Percentiles rank a stretch among this genome's conserved stretches.
Evolutionary conservation across 2,888 invertebrate genomes (phyloP).

Genomic region (Coenonympha glycerion): DNA sequence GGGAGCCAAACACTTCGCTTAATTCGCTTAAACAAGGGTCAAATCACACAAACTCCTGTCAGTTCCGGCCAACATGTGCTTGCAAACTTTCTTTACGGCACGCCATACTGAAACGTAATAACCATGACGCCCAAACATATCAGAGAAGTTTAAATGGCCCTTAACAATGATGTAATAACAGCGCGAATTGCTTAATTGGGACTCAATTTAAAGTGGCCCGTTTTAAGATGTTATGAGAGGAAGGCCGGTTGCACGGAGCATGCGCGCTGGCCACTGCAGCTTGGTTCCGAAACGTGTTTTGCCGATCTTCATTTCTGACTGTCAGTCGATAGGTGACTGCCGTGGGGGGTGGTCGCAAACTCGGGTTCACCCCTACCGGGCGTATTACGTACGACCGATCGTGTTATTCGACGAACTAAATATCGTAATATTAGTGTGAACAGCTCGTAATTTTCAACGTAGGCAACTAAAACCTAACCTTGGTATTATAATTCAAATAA

Average conservation of each 20-base stretch:
- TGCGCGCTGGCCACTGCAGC: slow-evolving; percentile 62
- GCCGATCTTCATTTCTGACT: slow-evolving; percentile 40
- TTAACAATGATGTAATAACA: slow-evolving; percentile 27
- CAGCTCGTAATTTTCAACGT: not conserved
- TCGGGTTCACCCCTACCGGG: slow-evolving; percentile 4
- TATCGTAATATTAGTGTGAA: not conserved
- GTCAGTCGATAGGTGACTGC: slow-evolving; percentile 62
- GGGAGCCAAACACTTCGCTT: slow-evolving; percentile 14
- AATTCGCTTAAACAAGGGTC: slow-evolving; percentile 28
- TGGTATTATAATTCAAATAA: too few relatives aligned
- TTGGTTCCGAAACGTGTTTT: slow-evolving; percentile 50
- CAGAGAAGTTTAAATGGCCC: slow-evolving; percentile 1
- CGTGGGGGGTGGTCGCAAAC: slow-evolving; percentile 39
- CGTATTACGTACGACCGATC: slow-evolving; percentile 6
- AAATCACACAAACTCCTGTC: slow-evolving; percentile 21
- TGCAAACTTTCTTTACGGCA: slow-evolving; percentile 27
- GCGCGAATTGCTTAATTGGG: slow-evolving; percentile 32
- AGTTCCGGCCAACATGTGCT: slow-evolving; percentile 29
- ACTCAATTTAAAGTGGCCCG: slow-evolving; percentile 31
- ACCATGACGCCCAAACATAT: slow-evolving; percentile 1
- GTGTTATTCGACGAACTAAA: not conserved
- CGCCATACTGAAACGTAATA: slow-evolving; percentile 4
- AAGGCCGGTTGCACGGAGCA: slow-evolving; percentile 59
- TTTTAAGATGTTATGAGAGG: slow-evolving; percentile 43
- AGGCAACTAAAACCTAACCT: not conserved